Base-by-base conservation (phyloP, 2,797 vertebrate genomes). In the Apogon talboti region DNA sequence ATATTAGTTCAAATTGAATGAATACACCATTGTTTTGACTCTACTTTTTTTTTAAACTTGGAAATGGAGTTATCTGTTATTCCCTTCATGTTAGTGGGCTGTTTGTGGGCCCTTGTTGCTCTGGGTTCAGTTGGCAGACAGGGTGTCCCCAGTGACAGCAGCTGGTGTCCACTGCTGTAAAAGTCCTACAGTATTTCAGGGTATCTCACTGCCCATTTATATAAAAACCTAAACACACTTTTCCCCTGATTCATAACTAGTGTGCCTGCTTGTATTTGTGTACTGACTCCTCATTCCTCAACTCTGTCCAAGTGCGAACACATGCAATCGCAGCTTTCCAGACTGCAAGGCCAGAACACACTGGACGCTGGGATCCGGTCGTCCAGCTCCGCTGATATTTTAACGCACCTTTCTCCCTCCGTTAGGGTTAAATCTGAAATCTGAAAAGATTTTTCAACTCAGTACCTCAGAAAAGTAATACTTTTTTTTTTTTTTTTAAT, bases 181-280 rank as follows among this genome's bases (percentile, higher is more conserved):
- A 66, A 47, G 16, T 58, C 37, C 45, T 70, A 44, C 58, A 59
- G 66, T 59, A 61, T 80, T 81, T 81, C 76, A 79, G 81, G 79
- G 78, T 85, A 33, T 55, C 24, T 70, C 51, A 43, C 71, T 63
- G 52, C 66, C 72, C 71, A 41, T 78, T 84, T 80, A 47, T 80
- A 47, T 69, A 53, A 44, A 19, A 49, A 69, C 42, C 41, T 45
- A 50, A 60, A 76, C 45, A 60, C 52, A 16, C 46, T 11, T 66
- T 50, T 41, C n/a, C 7, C 15, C n/a, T n/a, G 35, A 15, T 51
- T 38, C 54, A 47, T 67, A 60, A 70, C 8, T 19, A n/a, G 35
- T 42, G n/a, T 65, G 79, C 79, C 57, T 70, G 57, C 41, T 60
- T 74, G 66, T 30, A 37, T 65, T 78, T 42, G 37, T 74, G 57